Evolutionary conservation across 2,797 vertebrate genomes (phyloP), one percentile per base, ranked within the genome.

Genomic region (Gadopsis marmoratus): DNA sequence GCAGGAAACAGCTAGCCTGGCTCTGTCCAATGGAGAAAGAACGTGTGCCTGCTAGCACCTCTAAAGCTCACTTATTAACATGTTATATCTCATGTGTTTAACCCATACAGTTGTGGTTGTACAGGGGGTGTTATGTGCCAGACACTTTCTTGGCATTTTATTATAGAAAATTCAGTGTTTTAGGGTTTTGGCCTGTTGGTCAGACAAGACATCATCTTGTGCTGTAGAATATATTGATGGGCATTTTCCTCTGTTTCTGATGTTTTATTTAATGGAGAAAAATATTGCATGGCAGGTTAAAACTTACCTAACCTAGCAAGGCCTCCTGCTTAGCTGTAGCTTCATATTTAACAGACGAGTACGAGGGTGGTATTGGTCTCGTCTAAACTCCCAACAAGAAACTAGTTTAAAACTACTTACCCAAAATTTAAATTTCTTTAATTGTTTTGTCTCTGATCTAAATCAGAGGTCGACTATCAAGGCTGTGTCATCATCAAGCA

Each of bases 401-500:
- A 64, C 21, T 33, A 3, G 53, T 55, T 62, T 13, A n/a, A 54
- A 70, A 39, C 17, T 45, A 16, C 51, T 62, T 56, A 21, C 21
- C 55, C n/a, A 13, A 53, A 37, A 59, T 43, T 31, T 53, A 19
- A 51, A 2, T 53, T 50, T 23, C 61, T 76, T 47, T 31, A 67
- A 45, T 68, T 55, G 72, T 76, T 78, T 78, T 39, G 16, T 39
- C 26, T 71, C 67, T 70, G 53, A 71, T 65, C 62, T 17, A 64
- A 84, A 64, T 79, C 68, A 74, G 58, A 77, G 69, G 31, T 71
- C 47, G 50, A n/a, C 37, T 33, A 47, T 55, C 47, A 41, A 64
- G 7, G 64, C 59, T 31, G 65, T 23, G 69, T 71, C 50, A 58
- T 37, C 59, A 68, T 74, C 47, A 37, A 48, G 29, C 55, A 6